These are phyloP conservation scores for Berghia stephanieae DNA, from an alignment of 1,140 invertebrate genomes.

Conservation along the genomic window DNA sequence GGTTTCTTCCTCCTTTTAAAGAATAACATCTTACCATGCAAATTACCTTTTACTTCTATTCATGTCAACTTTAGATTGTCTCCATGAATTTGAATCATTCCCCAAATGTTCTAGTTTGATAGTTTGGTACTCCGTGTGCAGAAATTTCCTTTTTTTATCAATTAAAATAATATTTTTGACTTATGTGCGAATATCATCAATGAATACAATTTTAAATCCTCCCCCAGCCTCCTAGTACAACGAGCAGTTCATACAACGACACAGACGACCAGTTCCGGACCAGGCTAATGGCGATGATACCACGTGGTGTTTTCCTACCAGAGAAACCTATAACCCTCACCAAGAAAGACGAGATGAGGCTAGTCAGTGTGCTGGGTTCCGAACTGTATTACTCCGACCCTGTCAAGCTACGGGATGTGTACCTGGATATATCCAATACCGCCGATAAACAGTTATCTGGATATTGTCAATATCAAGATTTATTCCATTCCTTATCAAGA, in stretches of 20 bases:
- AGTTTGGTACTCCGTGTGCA: no score
- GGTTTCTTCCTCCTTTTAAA: no score
- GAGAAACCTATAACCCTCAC: constrained; percentile 28
- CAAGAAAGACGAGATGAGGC: constrained; percentile 32
- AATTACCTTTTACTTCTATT: no score
- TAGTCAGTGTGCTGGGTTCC: constrained; percentile 32
- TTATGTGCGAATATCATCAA: no score
- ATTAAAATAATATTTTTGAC: no score
- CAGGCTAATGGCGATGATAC: constrained; percentile 34
- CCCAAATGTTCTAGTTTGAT: no score
- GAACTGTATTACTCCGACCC: constrained; percentile 34
- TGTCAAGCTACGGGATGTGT: constrained; percentile 38
- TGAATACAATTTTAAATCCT: no score
- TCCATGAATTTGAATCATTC: no score
- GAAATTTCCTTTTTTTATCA: no score
- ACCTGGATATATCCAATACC: constrained; percentile 38
- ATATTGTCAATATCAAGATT: constrained; percentile 39
- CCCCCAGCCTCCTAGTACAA: constrained; percentile 10
- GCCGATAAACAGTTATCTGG: constrained; percentile 37
- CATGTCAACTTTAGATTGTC: no score
- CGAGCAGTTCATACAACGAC: neutral
- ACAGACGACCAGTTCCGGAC: constrained; percentile 29
- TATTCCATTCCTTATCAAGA: constrained; percentile 28
- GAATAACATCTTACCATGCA: no score
- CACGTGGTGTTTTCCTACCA: constrained; percentile 34